Evolutionary conservation across 1,140 invertebrate genomes (phyloP).

Genomic region (Odontomachus brunneus): DNA sequence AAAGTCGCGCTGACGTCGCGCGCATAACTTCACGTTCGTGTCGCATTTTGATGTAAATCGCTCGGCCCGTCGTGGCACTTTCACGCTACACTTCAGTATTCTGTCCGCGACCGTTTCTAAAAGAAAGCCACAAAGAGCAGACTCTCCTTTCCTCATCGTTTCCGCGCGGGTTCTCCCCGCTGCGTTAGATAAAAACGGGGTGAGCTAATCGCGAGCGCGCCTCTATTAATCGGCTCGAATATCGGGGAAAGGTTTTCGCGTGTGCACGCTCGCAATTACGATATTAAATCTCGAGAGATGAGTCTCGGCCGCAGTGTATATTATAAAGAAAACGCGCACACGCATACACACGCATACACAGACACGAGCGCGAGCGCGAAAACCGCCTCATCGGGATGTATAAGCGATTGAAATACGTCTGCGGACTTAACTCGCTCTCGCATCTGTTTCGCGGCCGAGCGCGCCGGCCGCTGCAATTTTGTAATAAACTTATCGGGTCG

Average conservation of each 20-base stretch:
- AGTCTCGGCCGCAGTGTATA: not conserved
- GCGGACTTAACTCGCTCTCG: constrained; percentile 25
- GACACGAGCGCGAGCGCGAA: not conserved
- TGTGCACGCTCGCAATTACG: not conserved
- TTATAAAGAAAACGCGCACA: not conserved
- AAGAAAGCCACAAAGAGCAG: not conserved
- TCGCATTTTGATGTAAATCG: constrained; percentile 42
- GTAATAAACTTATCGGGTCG: constrained; percentile 69
- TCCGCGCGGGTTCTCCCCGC: not conserved
- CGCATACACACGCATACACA: too few relatives aligned
- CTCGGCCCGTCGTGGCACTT: not conserved
- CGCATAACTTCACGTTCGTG: constrained; percentile 28
- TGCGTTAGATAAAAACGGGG: constrained; percentile 8
- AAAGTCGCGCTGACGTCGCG: constrained; percentile 3
- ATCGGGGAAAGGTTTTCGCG: too few relatives aligned
- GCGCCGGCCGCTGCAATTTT: constrained; percentile 48
- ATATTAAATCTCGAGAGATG: not conserved
- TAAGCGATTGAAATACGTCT: constrained; percentile 43
- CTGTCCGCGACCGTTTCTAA: not conserved
- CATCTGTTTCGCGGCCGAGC: constrained; percentile 25
- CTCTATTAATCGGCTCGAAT: not conserved
- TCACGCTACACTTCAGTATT: constrained; percentile 12
- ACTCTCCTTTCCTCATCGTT: not conserved
- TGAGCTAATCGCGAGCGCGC: not conserved
- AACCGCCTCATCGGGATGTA: not conserved